Conservation (phyloP, 2,888 invertebrate genomes). For the Acanthococcus lagerstroemiae region DNA sequence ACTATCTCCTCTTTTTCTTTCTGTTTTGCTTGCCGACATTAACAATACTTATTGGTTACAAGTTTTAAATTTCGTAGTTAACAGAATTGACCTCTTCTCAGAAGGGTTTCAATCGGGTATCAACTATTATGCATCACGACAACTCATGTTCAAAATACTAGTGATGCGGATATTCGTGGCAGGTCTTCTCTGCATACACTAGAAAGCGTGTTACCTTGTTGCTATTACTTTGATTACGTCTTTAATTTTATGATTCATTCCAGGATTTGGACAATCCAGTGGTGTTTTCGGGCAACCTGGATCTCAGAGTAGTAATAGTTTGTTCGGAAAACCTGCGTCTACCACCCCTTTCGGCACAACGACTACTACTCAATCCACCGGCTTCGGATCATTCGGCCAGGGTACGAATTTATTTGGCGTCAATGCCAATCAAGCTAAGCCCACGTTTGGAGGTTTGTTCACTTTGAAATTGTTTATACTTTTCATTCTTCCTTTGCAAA, state of each 20-base stretch:
- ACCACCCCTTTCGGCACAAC: constrained; percentile 43
- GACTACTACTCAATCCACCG: constrained; percentile 42
- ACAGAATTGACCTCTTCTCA: too few relatives aligned
- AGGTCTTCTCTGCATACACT: too few relatives aligned
- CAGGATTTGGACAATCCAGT: constrained; percentile 36
- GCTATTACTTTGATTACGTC: too few relatives aligned
- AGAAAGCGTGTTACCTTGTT: too few relatives aligned
- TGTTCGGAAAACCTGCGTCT: constrained; percentile 41
- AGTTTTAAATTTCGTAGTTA: too few relatives aligned
- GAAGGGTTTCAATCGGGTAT: too few relatives aligned
- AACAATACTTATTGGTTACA: too few relatives aligned
- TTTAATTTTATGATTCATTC: neutral
- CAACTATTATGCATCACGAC: too few relatives aligned
- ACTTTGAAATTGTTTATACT: neutral
- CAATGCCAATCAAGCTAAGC: constrained; percentile 42
- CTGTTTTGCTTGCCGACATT: too few relatives aligned
- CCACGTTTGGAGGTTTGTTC: constrained; percentile 43
- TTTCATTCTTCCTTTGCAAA: neutral
- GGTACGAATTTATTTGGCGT: constrained; percentile 42
- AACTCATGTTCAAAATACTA: too few relatives aligned
- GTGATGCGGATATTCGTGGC: too few relatives aligned
- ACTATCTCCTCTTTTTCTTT: too few relatives aligned
- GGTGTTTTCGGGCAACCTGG: constrained; percentile 38
- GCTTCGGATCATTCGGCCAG: constrained; percentile 45
- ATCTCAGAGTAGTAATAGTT: neutral